These are phyloP conservation scores for Temnothorax nylanderi DNA, from an alignment of 1,140 invertebrate genomes.

Conservation along the genomic window DNA sequence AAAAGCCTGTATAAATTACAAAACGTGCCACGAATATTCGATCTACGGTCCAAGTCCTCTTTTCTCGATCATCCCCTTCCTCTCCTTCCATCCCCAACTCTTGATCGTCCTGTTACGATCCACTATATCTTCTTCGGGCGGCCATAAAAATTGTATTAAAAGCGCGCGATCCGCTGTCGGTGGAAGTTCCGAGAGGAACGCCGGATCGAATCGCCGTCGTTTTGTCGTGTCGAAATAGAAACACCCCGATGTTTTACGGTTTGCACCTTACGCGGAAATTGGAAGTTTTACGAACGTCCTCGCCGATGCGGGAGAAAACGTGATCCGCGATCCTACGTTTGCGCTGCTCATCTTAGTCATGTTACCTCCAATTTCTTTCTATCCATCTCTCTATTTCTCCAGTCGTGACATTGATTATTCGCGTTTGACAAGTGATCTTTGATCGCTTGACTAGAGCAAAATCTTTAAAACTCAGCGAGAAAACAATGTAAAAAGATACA, in stretches of 20 bases:
- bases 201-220: constrained; percentile 2
- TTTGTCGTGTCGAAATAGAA: constrained; percentile 59
- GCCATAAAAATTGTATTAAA: constrained; percentile 65
- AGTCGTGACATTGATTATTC: constrained; percentile 49
- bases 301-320: constrained; percentile 35
- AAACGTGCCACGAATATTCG: constrained; percentile 55
- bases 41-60: constrained; percentile 1
- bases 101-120: constrained; percentile 59
- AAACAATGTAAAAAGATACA: background rate
- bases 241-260: constrained; percentile 63
- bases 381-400: constrained; percentile 38
- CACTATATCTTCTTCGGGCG: constrained; percentile 1
- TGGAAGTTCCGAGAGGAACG: background rate
- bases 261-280: constrained; percentile 69
- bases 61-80: constrained; percentile 31
- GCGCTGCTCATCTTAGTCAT: background rate
- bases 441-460: background rate
- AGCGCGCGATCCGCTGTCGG: constrained; percentile 23
- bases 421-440: constrained; percentile 60
- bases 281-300: constrained; percentile 67
- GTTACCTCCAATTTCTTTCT: background rate
- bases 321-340: constrained; percentile 32
- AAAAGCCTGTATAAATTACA: constrained; percentile 56
- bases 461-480: background rate
- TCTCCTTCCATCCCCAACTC: background rate